Evolutionary conservation across 2,888 invertebrate species (phyloP).

Genomic region (Gisinianus flammeolus): DNA sequence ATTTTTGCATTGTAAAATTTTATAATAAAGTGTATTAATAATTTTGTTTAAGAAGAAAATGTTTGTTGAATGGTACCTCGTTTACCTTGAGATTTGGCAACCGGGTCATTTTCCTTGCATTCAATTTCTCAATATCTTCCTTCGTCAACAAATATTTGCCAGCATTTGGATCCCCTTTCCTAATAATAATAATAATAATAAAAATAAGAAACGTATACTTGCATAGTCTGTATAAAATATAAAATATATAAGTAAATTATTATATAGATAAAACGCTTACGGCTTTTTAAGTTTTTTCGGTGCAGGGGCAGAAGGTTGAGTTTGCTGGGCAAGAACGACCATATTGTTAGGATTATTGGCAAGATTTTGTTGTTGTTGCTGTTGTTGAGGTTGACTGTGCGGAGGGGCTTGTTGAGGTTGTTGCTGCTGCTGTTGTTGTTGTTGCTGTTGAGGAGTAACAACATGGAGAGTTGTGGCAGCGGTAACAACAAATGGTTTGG

Average conservation of each 20-base stretch:
- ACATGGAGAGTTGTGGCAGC: conserved; percentile 15
- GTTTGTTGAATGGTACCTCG: too few species aligned
- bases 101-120: conserved; percentile 33
- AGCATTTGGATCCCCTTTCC: conserved; percentile 40
- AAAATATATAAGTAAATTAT: too few species aligned
- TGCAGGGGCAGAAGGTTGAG: neutral
- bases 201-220: neutral
- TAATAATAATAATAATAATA: neutral
- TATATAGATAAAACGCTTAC: neutral
- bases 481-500: conserved; percentile 23
- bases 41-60: too few species aligned
- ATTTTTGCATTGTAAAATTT: too few species aligned
- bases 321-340: conserved; percentile 12
- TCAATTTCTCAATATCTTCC: conserved; percentile 37
- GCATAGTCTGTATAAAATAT: too few species aligned
- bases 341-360: conserved; percentile 19
- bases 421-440: conserved; percentile 5
- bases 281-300: conserved; percentile 34
- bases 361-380: conserved; percentile 22
- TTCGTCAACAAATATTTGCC: conserved; percentile 39
- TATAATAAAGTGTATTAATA: too few species aligned
- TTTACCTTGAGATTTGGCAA: conserved; percentile 16
- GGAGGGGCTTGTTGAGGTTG: conserved; percentile 17
- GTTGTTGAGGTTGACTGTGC: conserved; percentile 20
- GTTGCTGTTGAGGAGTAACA: neutral